Base-by-base conservation (phyloP, 2,113 vertebrate genomes). In the Gallinago paraguaiae region DNA sequence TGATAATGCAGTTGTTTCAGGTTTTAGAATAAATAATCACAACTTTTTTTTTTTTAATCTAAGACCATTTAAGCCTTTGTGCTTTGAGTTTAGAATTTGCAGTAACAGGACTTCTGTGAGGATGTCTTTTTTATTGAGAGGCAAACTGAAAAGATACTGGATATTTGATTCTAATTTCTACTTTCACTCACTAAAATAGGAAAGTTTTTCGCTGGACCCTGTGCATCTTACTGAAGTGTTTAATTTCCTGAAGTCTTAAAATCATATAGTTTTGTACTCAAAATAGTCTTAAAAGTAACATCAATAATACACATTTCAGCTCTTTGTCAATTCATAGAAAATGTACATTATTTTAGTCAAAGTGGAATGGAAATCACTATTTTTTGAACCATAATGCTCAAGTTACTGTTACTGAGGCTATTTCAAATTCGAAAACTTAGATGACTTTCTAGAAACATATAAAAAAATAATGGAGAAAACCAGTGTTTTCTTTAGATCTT, bases 381-480 rank as follows among this genome's bases (percentile, higher is more conserved):
- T 39, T 51, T 65, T 70, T 37, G 16, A 76, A 43, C 41, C 2
- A 6, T 37, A 70, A 27, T 57, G 54, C 46, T 56, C 30, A 41
- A 54, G 30, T 41, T 48, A 46, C 24, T 23, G 30, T 41, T 48
- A 46, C 24, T 23, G 30, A 67, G 7, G 24, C 25, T 69, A 35
- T 69, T 92, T 76, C 8, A 78, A 35, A 78, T 59, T 27, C 2
- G 7, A 53, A 71, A 83, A 16, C 8, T 31, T 53, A 53, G 53
- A 48, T 48, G 11, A 17, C 25, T 41, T 60, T 65, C 10, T 71
- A 33, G 51, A 72, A 83, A 60, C 20, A 41, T 7, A 35, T 9
- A 18, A 10, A 22, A 56, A 54, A n/a, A 18, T 2, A 15, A 1
- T 7, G 11, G 10, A 11, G 71, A 60, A 68, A 20, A 1, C 0